Evolutionary conservation across 2,113 vertebrate genomes (phyloP).

Genomic region (Gadus macrocephalus): DNA sequence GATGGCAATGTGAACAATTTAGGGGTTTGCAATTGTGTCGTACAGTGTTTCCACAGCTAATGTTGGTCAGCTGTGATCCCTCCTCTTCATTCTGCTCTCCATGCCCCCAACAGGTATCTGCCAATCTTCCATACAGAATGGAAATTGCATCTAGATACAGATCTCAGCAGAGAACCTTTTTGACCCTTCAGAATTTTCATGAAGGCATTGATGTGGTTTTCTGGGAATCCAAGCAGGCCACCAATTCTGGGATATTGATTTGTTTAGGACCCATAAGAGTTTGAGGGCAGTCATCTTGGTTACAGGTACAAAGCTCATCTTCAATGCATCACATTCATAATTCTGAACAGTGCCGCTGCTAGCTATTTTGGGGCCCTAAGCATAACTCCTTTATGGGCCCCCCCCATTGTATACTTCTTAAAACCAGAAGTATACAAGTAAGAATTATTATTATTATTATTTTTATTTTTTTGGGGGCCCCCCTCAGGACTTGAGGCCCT

Average conservation of each 20-base stretch:
- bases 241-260: constrained; percentile 8
- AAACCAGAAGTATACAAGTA: no score
- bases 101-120: not conserved
- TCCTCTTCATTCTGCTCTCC: not conserved
- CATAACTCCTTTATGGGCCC: no score
- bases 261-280: not conserved
- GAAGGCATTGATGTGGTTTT: not conserved
- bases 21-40: no score
- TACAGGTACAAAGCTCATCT: no score
- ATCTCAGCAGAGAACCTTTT: not conserved
- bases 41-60: not conserved
- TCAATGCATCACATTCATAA: not conserved
- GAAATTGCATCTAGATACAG: constrained; percentile 1
- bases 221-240: constrained; percentile 1
- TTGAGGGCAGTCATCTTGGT: not conserved
- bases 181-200: constrained; percentile 4
- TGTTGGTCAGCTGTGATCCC: not conserved
- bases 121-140: not conserved
- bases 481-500: no score
- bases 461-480: no score
- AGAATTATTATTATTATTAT: no score
- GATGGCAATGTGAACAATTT: no score
- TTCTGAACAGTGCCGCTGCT: no score
- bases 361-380: no score
- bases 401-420: no score